Evolutionary conservation across 2,888 invertebrate species (phyloP).

Genomic region (Dinocampus coccinellae): DNA sequence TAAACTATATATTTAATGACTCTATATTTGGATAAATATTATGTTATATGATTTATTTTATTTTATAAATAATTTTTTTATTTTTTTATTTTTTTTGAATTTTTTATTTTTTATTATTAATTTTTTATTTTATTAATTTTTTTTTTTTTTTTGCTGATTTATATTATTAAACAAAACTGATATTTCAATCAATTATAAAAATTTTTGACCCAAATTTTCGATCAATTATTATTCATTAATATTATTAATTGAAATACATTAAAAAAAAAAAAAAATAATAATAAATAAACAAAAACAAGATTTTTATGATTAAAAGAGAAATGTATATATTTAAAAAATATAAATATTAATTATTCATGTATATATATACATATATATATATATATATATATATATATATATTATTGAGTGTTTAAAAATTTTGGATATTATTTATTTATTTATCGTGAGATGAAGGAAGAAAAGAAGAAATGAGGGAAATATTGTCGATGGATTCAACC

Average conservation of each 20-base stretch:
- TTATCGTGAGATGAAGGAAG: neutral
- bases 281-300: neutral
- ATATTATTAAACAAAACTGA: neutral
- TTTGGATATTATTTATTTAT: neutral
- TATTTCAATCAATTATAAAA: too few relatives aligned
- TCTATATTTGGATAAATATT: constrained; percentile 1
- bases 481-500: neutral
- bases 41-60: neutral
- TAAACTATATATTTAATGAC: neutral
- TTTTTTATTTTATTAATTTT: too few relatives aligned
- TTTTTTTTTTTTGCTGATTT: neutral
- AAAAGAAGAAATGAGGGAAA: constrained; percentile 2
- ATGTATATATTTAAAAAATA: too few relatives aligned
- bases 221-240: neutral
- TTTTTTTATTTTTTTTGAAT: neutral
- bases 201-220: too few relatives aligned
- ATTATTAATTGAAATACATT: neutral
- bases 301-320: neutral
- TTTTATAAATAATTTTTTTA: neutral
- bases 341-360: too few relatives aligned
- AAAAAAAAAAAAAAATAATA: neutral
- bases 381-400: too few relatives aligned
- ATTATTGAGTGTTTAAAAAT: neutral
- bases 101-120: neutral
- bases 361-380: too few relatives aligned